phyloP scores from a whole-genome alignment of 1,140 invertebrate genomes.

The Muscidifurax raptorellus region DNA sequence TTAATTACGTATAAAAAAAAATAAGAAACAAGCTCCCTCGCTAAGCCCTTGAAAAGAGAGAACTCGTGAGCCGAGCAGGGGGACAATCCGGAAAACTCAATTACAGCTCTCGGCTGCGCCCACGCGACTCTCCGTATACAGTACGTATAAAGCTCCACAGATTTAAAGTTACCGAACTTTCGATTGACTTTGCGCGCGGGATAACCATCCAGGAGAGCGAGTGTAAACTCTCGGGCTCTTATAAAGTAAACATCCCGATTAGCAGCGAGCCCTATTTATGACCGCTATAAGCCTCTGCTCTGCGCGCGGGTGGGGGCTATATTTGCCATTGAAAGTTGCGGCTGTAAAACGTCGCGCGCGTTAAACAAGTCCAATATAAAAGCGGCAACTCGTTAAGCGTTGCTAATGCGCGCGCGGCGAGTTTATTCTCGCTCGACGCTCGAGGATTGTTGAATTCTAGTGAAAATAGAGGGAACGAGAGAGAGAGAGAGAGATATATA shows the following conservation, averaged over 20 bases:
- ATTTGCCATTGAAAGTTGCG: not conserved
- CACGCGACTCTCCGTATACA: not conserved
- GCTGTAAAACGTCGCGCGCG: not conserved
- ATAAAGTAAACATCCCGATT: constrained; percentile 26
- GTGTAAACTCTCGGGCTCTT: not conserved
- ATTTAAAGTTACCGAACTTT: constrained; percentile 22
- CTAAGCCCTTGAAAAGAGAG: not conserved
- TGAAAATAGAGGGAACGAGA: no score
- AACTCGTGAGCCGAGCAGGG: no score
- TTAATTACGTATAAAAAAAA: not conserved
- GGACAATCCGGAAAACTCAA: not conserved
- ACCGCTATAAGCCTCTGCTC: not conserved
- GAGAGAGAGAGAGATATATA: no score
- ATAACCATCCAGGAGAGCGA: not conserved
- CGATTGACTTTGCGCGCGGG: not conserved
- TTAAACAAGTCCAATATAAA: no score
- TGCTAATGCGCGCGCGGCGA: no score
- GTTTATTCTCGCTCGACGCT: no score
- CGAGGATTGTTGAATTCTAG: no score
- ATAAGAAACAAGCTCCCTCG: not conserved
- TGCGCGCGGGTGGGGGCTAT: no score
- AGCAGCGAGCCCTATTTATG: constrained; percentile 8
- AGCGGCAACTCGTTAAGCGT: no score
- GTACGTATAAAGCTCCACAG: not conserved
- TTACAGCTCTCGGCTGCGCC: not conserved